A percentile compares a stretch with the other conserved stretches of the same genome.
Conservation (phyloP, 2,888 invertebrate genomes). For the Heteromurus nitidus region DNA sequence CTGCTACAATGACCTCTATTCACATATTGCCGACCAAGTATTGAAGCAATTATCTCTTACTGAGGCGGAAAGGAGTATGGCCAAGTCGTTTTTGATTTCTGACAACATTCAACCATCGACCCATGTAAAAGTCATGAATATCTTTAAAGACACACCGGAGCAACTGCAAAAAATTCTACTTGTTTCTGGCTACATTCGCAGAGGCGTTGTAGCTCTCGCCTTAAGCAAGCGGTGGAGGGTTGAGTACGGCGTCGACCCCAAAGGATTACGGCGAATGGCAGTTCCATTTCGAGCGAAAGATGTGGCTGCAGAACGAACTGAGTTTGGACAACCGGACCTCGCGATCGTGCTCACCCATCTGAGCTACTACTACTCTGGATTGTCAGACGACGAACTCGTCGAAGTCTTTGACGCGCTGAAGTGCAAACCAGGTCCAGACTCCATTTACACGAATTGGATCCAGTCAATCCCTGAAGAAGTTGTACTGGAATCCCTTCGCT, state of each 20-base stretch:
- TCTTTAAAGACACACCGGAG: slow-evolving; percentile 26
- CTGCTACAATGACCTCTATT: too few relatives aligned
- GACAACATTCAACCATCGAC: too few relatives aligned
- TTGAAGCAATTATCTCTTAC: not conserved
- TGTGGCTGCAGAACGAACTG: slow-evolving; percentile 69
- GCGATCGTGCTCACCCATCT: slow-evolving; percentile 68
- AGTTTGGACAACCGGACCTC: slow-evolving; percentile 70
- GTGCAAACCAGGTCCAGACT: too few relatives aligned
- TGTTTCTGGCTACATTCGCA: slow-evolving; percentile 58
- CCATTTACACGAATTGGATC: slow-evolving; percentile 33
- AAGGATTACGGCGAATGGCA: slow-evolving; percentile 55
- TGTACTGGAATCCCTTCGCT: too few relatives aligned
- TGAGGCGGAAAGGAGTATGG: not conserved
- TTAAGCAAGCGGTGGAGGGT: slow-evolving; percentile 70
- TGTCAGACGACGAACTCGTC: too few relatives aligned
- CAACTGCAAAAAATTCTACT: slow-evolving; percentile 42
- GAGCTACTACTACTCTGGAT: slow-evolving; percentile 70
- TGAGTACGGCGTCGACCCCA: slow-evolving; percentile 68
- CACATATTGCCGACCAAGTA: slow-evolving; percentile 5
- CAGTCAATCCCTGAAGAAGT: too few relatives aligned
- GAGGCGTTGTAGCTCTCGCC: slow-evolving; percentile 52
- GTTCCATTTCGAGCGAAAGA: slow-evolving; percentile 69
- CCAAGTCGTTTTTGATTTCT: slow-evolving; percentile 40
- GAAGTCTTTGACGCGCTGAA: too few relatives aligned
- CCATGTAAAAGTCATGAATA: too few relatives aligned